A percentile compares a stretch with the other conserved stretches of the same genome.
Evolutionary conservation across 2,113 vertebrate genomes (phyloP).

Genomic region (Ovis aries): ARS-UI_Ramb_v3.0 NC_056054.1:143704501-143705000

Average conservation of each 20-base stretch:
- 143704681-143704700: too few relatives aligned
- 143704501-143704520: too few relatives aligned
- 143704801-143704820: background rate
- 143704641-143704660: too few relatives aligned
- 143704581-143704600: too few relatives aligned
- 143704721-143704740: background rate
- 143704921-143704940: too few relatives aligned
- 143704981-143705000: too few relatives aligned
- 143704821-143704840: background rate
- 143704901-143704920: background rate
- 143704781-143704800: background rate
- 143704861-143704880: background rate
- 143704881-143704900: background rate
- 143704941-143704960: too few relatives aligned
- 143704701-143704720: background rate
- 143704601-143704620: too few relatives aligned
- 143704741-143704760: background rate
- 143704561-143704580: too few relatives aligned
- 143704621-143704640: too few relatives aligned
- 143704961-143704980: too few relatives aligned
- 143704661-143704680: too few relatives aligned
- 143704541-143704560: fast-evolving
- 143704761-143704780: background rate
- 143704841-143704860: background rate
- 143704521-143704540: fast-evolving